Conservation (phyloP, 2,113 vertebrate genomes). For the Acanthisitta chloris region DNA sequence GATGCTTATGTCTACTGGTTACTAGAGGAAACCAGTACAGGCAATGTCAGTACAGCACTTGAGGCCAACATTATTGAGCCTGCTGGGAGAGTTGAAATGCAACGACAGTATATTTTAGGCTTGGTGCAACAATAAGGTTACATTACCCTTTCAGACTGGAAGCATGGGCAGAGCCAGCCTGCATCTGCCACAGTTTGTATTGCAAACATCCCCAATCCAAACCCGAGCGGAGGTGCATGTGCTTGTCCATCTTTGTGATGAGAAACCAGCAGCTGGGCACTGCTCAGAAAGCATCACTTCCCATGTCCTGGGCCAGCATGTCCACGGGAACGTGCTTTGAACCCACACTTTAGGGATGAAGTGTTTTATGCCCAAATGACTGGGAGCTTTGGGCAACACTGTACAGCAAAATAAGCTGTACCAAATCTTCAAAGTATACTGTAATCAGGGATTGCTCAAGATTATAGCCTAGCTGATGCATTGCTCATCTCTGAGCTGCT, state of each 20-base stretch:
- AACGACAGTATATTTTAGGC: not conserved
- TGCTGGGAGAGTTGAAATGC: not conserved
- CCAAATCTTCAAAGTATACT: not conserved
- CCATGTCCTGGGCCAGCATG: not conserved
- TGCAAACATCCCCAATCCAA: not conserved
- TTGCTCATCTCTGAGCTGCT: not conserved
- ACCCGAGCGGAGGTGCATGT: not conserved
- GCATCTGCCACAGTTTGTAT: not conserved
- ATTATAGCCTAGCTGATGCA: fast-evolving
- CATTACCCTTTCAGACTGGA: not conserved
- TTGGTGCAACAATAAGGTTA: not conserved
- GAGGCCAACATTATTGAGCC: not conserved
- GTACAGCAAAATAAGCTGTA: not conserved
- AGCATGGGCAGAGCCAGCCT: not conserved
- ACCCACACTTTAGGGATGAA: not conserved
- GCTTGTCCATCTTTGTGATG: not conserved
- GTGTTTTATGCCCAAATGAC: not conserved
- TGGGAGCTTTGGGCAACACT: not conserved
- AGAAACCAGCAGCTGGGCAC: not conserved
- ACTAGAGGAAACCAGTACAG: not conserved
- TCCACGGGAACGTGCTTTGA: not conserved
- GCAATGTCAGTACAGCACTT: not conserved
- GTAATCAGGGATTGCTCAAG: not conserved
- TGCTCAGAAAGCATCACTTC: not conserved
- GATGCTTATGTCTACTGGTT: not conserved